Percentiles rank a stretch among this genome's conserved stretches.
Conservation (phyloP, 2,113 vertebrate species). For the Corynorhinus townsendii region DNA sequence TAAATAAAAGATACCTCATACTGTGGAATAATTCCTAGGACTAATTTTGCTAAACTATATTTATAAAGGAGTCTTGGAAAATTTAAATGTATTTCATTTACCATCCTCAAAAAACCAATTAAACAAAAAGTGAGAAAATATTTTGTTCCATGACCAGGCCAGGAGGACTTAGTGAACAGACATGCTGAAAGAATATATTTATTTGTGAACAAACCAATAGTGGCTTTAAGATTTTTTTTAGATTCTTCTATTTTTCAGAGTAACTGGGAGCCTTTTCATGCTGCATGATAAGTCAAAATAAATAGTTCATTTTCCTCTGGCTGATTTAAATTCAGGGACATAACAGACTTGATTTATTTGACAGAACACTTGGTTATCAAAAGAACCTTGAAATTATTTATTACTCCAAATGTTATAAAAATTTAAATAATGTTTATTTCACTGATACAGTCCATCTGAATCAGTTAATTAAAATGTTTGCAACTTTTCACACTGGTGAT, state of each 20-base stretch:
- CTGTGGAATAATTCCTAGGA: neutral
- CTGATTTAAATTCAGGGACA: neutral
- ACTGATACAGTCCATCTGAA: neutral
- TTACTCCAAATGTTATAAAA: neutral
- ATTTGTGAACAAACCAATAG: neutral
- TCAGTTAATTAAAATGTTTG: neutral
- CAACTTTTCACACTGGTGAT: neutral
- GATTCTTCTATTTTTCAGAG: neutral
- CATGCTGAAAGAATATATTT: neutral
- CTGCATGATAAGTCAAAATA: neutral
- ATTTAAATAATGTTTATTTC: neutral
- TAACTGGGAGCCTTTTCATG: neutral
- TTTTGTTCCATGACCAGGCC: neutral
- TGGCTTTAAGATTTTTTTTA: neutral
- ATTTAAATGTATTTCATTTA: neutral
- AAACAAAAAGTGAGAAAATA: neutral
- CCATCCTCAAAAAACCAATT: neutral
- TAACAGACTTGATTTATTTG: neutral
- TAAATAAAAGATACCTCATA: neutral
- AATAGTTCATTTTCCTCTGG: neutral
- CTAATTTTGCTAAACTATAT: neutral
- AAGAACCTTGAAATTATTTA: neutral
- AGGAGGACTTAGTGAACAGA: neutral
- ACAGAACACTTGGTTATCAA: neutral
- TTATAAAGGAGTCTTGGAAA: neutral